Conservation (phyloP, 2,113 vertebrate species). For the Pachyramphus minor region DNA sequence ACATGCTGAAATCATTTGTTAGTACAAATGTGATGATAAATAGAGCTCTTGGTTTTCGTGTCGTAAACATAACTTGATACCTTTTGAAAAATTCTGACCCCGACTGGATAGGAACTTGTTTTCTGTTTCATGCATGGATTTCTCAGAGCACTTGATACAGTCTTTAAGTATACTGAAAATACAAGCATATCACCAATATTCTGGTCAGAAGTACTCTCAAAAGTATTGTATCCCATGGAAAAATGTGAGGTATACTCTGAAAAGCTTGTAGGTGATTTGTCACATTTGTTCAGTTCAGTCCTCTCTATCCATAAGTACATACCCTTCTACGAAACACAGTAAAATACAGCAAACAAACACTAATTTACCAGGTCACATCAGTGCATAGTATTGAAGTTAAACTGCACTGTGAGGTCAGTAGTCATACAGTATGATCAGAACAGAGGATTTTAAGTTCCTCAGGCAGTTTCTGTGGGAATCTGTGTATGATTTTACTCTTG, state of each 20-base stretch:
- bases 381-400: background rate
- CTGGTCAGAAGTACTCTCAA: background rate
- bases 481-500: background rate
- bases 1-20: background rate
- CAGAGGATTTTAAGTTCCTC: background rate
- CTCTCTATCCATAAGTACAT: background rate
- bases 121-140: background rate
- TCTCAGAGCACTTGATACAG: background rate
- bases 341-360: background rate
- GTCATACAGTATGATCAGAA: background rate
- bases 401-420: background rate
- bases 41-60: background rate
- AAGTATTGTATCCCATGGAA: background rate
- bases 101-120: background rate
- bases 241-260: background rate
- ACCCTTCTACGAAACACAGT: background rate
- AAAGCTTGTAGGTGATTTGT: background rate
- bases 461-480: background rate
- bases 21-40: background rate
- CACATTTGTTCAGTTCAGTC: background rate
- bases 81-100: background rate
- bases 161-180: background rate
- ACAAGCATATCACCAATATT: background rate
- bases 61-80: background rate
- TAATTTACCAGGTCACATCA: background rate